Evolutionary conservation across 2,113 vertebrate species (phyloP).

Genomic region (Mastomys coucha): DNA sequence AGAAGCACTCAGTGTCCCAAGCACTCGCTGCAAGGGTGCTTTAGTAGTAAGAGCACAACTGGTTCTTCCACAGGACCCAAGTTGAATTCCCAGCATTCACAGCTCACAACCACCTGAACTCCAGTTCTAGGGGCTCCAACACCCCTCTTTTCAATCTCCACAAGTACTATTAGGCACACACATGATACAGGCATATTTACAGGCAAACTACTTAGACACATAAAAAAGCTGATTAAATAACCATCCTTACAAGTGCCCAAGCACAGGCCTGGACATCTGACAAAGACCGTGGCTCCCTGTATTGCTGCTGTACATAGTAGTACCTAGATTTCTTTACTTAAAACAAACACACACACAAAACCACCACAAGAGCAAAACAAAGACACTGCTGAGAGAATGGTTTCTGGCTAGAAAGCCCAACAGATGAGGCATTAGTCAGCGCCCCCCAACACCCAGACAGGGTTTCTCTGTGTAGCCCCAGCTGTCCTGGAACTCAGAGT

Average conservation of each 20-base stretch:
- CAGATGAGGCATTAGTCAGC: background rate
- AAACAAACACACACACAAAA: background rate
- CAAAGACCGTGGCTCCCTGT: background rate
- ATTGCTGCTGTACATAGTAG: background rate
- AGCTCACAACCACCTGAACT: background rate
- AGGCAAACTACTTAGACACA: background rate
- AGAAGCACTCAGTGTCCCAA: background rate
- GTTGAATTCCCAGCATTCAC: background rate
- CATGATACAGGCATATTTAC: background rate
- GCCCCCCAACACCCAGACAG: background rate
- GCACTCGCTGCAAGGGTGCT: background rate
- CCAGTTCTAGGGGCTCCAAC: background rate
- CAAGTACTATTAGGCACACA: background rate
- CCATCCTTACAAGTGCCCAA: background rate
- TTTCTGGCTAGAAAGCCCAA: background rate
- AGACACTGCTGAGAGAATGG: background rate
- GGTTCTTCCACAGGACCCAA: background rate
- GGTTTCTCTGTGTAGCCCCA: background rate
- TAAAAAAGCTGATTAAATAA: background rate
- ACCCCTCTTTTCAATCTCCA: background rate
- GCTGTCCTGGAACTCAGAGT: background rate
- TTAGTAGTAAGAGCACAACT: background rate
- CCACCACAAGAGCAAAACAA: background rate
- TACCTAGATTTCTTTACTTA: constrained; percentile 49
- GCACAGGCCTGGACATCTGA: constrained; percentile 30